Base-by-base conservation (phyloP, 35 echinoderm and acorn worm species). In the Ophiothrix spiculata region DNA sequence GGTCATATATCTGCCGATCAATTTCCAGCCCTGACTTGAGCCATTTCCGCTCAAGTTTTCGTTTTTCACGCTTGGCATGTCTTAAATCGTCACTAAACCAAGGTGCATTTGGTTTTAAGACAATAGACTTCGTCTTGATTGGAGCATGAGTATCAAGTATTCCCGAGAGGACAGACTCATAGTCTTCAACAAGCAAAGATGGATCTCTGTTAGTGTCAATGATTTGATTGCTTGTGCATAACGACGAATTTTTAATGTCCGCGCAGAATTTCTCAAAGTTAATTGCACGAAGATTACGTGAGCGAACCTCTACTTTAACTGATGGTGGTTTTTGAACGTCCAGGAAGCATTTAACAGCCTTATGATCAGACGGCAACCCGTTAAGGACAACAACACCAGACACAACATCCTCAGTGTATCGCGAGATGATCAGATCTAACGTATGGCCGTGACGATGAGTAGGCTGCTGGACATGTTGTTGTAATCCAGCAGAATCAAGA, bases 141-240 rank as follows among this genome's bases (percentile, higher is more conserved):
- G 74, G 85, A 39, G 85, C 85, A 56, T 87, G 85, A 16, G 33
- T 35, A 74, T 87, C 85, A 15, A 78, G 42, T 41, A 87, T 38
- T 78, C 3, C 34, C 32, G 19, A 32, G 40, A 87, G 45, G 23
- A 36, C 78, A 32, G 33, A 25, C 8, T 77, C 37, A 19, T 78
- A 87, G 35, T 76, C 39, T 35, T 77, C 56, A 10, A 17, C 34
- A 12, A 39, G 38, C 13, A 34, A n/a, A 36, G 34, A 36, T 4
- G 38, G 29, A n/a, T n/a, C 36, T 37, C 29, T 12, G 12, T n/a
- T n/a, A n/a, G n/a, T n/a, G n/a, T n/a, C n/a, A n/a, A n/a, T n/a
- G 74, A 49, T 69, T n/a, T n/a, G n/a, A n/a, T n/a, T n/a, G 34
- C 36, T 16, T 31, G 29, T 6, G 38, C 36, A 37, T 31, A 36